Conservation (phyloP, 30 jellyfish, hydroid and myxozoan species). For the Rhopilema esculentum region DNA sequence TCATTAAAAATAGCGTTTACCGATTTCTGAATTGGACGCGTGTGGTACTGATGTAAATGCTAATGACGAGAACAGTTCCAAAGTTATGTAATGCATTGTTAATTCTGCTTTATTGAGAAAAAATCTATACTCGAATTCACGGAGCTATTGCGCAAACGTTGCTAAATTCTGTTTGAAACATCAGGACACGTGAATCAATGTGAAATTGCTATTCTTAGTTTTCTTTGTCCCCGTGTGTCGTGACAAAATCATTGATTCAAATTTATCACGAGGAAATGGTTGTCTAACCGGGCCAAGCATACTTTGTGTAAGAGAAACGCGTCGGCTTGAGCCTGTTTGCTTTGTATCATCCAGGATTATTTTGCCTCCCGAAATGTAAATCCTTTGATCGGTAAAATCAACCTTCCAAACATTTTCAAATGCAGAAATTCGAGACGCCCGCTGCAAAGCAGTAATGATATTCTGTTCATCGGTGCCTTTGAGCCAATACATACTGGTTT, state of each 20-base stretch:
- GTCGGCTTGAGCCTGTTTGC: slow-evolving; percentile 7
- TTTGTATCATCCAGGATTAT: slow-evolving; percentile 1
- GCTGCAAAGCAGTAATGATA: background rate
- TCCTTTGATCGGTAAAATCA: slow-evolving; percentile 38
- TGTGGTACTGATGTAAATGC: background rate
- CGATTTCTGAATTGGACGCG: background rate
- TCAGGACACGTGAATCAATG: background rate
- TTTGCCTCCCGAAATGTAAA: slow-evolving; percentile 19
- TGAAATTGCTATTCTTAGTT: background rate
- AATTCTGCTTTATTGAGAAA: background rate
- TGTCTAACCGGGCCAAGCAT: background rate
- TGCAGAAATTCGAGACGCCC: slow-evolving; percentile 11
- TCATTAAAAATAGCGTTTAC: background rate
- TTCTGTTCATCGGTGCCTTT: slow-evolving; percentile 33
- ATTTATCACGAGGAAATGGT: background rate
- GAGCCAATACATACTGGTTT: slow-evolving; percentile 32
- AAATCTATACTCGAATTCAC: background rate
- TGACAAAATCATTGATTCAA: background rate
- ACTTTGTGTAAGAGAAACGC: background rate
- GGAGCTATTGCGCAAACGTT: background rate
- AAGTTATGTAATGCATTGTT: background rate
- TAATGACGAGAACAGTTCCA: background rate
- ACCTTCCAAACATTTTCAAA: slow-evolving; percentile 15
- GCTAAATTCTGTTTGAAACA: background rate
- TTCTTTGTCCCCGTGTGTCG: background rate